These are phyloP conservation scores for Heliconius ismenius DNA, from an alignment of 2,888 invertebrate species.

Conservation along the genomic window DNA sequence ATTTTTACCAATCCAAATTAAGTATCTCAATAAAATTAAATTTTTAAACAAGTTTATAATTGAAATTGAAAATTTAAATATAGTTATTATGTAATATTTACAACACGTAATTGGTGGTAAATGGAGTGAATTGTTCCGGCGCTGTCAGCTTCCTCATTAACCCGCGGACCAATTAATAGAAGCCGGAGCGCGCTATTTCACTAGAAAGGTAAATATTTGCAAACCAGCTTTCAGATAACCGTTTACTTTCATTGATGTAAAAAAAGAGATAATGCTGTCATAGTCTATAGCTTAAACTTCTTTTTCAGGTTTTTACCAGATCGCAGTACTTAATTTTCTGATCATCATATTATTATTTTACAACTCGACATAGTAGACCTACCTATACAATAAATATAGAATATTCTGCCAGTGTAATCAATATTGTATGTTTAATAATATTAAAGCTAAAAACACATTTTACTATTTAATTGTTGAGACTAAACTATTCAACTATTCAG, in stretches of 20 bases:
- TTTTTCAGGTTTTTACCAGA: background rate
- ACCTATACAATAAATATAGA: too few species aligned
- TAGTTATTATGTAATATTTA: conserved; percentile 65
- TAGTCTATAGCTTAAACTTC: background rate
- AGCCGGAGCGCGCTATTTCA: conserved; percentile 59
- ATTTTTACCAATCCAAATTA: too few species aligned
- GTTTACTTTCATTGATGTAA: conserved; percentile 28
- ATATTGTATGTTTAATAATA: too few species aligned
- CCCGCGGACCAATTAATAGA: conserved; percentile 70
- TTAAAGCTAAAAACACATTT: too few species aligned
- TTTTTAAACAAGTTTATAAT: background rate
- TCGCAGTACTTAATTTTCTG: background rate
- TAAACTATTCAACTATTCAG: too few species aligned
- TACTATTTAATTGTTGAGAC: too few species aligned
- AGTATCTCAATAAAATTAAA: background rate
- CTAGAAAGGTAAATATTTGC: conserved; percentile 62
- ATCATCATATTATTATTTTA: background rate
- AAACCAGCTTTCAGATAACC: conserved; percentile 34
- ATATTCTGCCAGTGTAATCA: too few species aligned
- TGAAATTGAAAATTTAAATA: conserved; percentile 29
- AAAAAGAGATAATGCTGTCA: background rate
- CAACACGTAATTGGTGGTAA: conserved; percentile 71
- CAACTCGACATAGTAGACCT: background rate
- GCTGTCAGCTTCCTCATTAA: conserved; percentile 79
- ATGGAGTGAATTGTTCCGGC: conserved; percentile 78